Percentiles rank a stretch among this genome's conserved stretches.
Evolutionary conservation across 2,113 vertebrate species (phyloP).

Genomic region (Boleophthalmus pectinirostris): DNA sequence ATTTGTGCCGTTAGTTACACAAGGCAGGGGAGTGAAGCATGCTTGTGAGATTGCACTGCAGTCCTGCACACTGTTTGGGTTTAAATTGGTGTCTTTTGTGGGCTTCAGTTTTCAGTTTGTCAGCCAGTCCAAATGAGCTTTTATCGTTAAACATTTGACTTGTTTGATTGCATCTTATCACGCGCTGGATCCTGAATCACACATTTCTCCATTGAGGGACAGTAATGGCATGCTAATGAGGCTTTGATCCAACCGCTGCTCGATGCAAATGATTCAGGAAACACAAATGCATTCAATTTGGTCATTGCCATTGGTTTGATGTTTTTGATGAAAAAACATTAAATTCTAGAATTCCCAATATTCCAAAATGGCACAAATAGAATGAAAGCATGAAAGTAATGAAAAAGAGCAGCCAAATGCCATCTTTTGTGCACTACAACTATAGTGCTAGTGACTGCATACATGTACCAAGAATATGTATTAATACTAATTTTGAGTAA

Average conservation of each 20-base stretch:
- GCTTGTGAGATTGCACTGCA: neutral
- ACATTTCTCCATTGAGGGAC: neutral
- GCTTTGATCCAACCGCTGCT: neutral
- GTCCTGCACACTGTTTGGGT: neutral
- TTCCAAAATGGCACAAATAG: too few species aligned
- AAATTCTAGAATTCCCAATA: neutral
- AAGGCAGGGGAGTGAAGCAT: neutral
- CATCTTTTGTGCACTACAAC: neutral
- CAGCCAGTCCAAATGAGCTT: neutral
- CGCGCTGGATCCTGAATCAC: neutral
- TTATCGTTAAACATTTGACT: constrained; percentile 1
- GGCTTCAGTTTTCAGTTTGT: neutral
- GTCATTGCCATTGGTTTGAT: neutral
- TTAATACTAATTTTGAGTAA: too few species aligned
- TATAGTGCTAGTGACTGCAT: too few species aligned
- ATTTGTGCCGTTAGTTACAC: neutral
- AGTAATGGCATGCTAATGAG: neutral
- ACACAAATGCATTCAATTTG: neutral
- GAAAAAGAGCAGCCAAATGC: neutral
- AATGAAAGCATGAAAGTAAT: too few species aligned
- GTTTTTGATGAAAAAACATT: neutral
- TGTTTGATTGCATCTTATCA: neutral
- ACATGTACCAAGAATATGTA: too few species aligned
- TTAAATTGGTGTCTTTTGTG: neutral
- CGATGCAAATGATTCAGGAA: neutral